Base-by-base conservation (phyloP, 2,888 invertebrate species). In the Mythimna vitellina region DNA sequence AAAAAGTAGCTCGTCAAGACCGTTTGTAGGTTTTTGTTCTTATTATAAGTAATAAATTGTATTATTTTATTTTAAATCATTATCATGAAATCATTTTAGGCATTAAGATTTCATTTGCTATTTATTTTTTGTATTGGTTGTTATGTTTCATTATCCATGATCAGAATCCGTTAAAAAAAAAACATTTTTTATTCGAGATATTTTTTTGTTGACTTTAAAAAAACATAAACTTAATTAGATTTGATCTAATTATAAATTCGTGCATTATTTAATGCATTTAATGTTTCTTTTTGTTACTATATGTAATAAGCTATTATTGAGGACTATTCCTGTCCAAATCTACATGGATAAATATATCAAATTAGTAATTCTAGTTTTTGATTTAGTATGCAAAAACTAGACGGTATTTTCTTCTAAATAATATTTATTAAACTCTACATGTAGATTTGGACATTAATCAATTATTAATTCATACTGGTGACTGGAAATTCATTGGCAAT, bases 241-340 rank as follows among this genome's bases (percentile, higher is more conserved):
- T 71, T 57, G 38, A 84, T 81, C 84, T 84, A 76, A 84, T 69
- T 66, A 54, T 49, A 0, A 65, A 65, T 35, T 20, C 49, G 46
- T 81, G 82, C 81, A 81, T 81, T 76, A 32, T 56, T 12, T 10
- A 81, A 76, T 81, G 84, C 82, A 72, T 81, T 81, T 76, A 71
- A 76, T 71, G 53, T 70, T 64, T 64, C 20, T 49, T 46, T 53
- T 65, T 49, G 9, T 12, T 57, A n/a, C n/a, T 49, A 38, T 57
- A 7, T 29, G 29, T 29, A 29, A 0, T 64, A 29, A 53, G 54
- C 20, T 25, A 56, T 12, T 49, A 58, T 22, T 35, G 25, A 29
- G 20, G 29, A 74, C n/a, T 54, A 57, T 5, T 61, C 12, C 32
- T 17, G 51, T 78, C 57, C 73, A 71, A 82, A 79, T 78, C 80